Conservation (phyloP, 1,140 invertebrate species). For the Apis florea region DNA sequence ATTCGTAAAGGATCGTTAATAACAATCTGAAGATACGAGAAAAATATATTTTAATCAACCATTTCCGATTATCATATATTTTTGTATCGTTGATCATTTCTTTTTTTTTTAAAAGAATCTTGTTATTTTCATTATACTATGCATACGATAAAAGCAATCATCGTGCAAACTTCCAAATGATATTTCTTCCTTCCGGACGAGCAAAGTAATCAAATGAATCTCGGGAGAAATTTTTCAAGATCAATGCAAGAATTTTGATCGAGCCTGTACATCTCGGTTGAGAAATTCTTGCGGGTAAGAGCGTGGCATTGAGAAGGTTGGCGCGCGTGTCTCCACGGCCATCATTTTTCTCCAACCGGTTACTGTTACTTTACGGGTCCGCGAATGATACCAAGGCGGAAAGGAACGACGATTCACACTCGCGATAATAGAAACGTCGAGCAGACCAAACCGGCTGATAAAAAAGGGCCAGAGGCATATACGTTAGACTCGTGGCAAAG, state of each 20-base stretch:
- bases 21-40: neutral
- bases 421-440: slow-evolving; percentile 58
- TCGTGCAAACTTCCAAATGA: too few relatives aligned
- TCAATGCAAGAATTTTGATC: neutral
- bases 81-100: too few relatives aligned
- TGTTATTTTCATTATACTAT: too few relatives aligned
- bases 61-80: too few relatives aligned
- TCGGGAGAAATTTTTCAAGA: too few relatives aligned
- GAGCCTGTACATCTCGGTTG: neutral
- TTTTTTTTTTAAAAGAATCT: too few relatives aligned
- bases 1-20: neutral
- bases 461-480: slow-evolving; percentile 38
- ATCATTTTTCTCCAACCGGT: slow-evolving; percentile 16
- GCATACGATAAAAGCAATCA: too few relatives aligned
- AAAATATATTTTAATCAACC: too few relatives aligned
- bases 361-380: slow-evolving; percentile 24
- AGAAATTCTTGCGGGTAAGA: neutral
- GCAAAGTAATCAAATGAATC: too few relatives aligned
- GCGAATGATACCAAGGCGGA: slow-evolving; percentile 32
- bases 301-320: slow-evolving; percentile 29
- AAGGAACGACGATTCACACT: slow-evolving; percentile 51
- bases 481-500: neutral
- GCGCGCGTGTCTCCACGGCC: slow-evolving; percentile 1
- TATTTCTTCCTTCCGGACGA: too few relatives aligned
- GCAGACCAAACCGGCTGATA: slow-evolving; percentile 25